Conservation (phyloP, 2,888 invertebrate species). For the Spicauda simplicius region DNA sequence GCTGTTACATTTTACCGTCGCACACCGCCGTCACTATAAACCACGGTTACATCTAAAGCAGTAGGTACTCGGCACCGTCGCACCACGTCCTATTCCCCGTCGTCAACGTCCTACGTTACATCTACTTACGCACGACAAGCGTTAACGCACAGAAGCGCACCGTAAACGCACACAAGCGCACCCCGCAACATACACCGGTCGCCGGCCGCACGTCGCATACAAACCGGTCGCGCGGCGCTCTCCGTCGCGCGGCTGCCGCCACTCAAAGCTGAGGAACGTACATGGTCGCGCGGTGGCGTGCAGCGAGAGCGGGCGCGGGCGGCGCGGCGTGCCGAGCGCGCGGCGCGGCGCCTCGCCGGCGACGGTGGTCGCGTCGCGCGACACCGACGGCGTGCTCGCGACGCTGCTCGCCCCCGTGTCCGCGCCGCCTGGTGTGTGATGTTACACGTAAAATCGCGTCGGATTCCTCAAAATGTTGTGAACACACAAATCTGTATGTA, state of each 20-base stretch:
- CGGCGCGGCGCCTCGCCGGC: conserved; percentile 48
- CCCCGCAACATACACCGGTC: background rate
- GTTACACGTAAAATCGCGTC: too few relatives aligned
- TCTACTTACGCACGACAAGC: conserved; percentile 3
- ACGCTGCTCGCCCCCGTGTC: conserved; percentile 52
- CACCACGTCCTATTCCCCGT: too few relatives aligned
- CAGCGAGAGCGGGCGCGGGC: conserved; percentile 57
- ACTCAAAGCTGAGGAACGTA: conserved; percentile 38
- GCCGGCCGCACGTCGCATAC: conserved; percentile 5
- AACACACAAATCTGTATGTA: too few relatives aligned
- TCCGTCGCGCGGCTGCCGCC: conserved; percentile 5
- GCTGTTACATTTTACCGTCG: too few relatives aligned
- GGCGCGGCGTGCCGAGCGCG: conserved; percentile 55
- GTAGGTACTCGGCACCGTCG: too few relatives aligned
- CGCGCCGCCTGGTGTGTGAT: conserved; percentile 41
- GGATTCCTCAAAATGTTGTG: too few relatives aligned
- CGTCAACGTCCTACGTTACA: background rate
- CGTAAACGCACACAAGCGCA: background rate
- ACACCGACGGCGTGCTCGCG: conserved; percentile 69
- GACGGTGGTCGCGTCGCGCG: conserved; percentile 69
- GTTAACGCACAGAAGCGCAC: background rate
- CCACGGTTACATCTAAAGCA: too few relatives aligned
- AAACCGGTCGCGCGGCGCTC: conserved; percentile 8
- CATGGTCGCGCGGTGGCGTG: conserved; percentile 53
- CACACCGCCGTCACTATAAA: too few relatives aligned